Conservation (phyloP, 2,797 vertebrate species). For the Bovichtus diacanthus region DNA sequence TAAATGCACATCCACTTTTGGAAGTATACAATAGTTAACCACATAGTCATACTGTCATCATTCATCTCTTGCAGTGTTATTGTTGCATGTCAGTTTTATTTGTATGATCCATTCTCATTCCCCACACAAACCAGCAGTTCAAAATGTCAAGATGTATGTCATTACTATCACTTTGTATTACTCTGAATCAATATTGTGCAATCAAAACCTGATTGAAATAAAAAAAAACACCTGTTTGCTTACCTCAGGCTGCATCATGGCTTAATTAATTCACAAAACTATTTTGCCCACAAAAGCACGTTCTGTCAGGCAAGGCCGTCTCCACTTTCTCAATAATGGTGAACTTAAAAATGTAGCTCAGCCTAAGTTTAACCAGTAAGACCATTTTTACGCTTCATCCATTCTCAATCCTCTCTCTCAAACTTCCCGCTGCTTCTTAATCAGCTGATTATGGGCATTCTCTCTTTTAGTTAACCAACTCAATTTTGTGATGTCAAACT, state of each 20-base stretch:
- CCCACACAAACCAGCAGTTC: background rate
- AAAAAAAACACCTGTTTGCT: background rate
- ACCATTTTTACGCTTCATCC: no score
- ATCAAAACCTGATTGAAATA: background rate
- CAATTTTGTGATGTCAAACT: no score
- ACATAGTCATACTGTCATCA: background rate
- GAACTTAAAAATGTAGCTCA: background rate
- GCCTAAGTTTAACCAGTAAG: no score
- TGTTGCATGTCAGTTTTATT: conserved; percentile 2
- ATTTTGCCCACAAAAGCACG: background rate
- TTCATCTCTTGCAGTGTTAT: background rate
- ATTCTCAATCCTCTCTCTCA: no score
- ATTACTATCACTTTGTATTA: background rate
- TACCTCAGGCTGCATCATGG: background rate
- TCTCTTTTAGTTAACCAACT: no score
- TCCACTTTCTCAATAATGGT: background rate
- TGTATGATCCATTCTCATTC: background rate
- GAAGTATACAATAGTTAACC: conserved; percentile 26
- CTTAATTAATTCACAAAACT: background rate
- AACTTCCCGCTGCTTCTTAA: no score
- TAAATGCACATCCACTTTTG: no score
- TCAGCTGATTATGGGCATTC: no score
- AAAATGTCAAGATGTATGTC: conserved; percentile 8
- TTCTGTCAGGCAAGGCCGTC: background rate
- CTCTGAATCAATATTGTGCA: background rate